Base-by-base conservation (phyloP, 2,888 invertebrate species). In the Drosophila longiperda region DNA sequence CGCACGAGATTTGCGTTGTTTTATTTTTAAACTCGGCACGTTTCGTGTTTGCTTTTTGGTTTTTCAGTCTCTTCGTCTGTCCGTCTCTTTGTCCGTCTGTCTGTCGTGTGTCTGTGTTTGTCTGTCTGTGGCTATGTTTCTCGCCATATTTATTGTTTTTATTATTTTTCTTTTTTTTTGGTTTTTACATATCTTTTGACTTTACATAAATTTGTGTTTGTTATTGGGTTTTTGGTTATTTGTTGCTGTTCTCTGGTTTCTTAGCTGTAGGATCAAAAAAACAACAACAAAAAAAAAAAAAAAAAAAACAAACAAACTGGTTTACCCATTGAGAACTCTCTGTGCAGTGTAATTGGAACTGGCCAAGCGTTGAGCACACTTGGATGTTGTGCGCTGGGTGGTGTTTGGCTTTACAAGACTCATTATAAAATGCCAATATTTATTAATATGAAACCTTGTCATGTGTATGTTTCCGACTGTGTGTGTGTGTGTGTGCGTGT, bases 11-110 rank as follows among this genome's bases (percentile, higher is more conserved):
- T 80, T 87, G 68, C 73, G 83, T 81, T 79, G 65, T 64, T 78
- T 83, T 86, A 83, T 86, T 83, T 83, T 86, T 76, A 81, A 81
- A 79, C 79, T 68, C 80, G 80, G 84, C 84, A 84, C 87, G 87
- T 84, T 84, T 84, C 82, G 87, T 84, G 73, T 84, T 83, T 81
- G 78, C 75, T 75, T 67, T 75, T 61, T 79, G 67, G 58, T 70
- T 73, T 73, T 73, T 76, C 76, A n/a, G 55, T 29, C 42, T 57
- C 23, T 2, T 26, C 20, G 33, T 29, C n/a, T 33, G 45, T 23
- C 33, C 2, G 52, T 53, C 33, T 11, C 38, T 58, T 17, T 32
- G 50, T 12, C 20, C 7, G 11, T 32, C 29, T 15, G 11, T 23
- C 12, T 20, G 29, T 15, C 11, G 58, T 66, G 36, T 66, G 48